phyloP scores from a whole-genome alignment of 2,113 vertebrate species.

The Erythrolamprus reginae region DNA sequence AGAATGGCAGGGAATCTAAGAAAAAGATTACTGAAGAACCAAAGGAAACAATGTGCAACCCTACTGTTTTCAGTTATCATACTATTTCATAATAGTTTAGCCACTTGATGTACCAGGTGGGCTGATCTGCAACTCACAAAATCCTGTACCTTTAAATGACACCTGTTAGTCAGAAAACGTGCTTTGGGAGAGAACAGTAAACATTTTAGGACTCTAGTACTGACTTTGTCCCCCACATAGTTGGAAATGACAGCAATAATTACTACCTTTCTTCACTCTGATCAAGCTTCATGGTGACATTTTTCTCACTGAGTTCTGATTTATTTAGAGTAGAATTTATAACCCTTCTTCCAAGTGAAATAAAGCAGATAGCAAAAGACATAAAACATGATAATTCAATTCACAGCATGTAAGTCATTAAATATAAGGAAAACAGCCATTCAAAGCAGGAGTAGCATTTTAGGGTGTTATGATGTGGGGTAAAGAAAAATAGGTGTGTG shows the following conservation, averaged over 20 bases:
- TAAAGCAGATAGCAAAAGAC: background rate
- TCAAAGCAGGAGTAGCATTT: background rate
- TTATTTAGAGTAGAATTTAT: background rate
- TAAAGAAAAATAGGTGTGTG: background rate
- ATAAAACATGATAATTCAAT: background rate
- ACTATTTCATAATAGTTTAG: background rate
- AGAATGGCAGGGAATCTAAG: background rate
- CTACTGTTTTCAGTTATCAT: background rate
- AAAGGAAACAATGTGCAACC: background rate
- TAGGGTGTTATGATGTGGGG: background rate
- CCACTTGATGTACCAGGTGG: background rate
- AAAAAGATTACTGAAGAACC: background rate
- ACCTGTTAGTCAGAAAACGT: background rate
- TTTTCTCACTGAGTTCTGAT: background rate
- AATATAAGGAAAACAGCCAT: background rate
- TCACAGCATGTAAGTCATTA: background rate
- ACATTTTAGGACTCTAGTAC: background rate
- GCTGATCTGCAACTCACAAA: background rate
- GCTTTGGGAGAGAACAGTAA: background rate
- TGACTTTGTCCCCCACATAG: background rate
- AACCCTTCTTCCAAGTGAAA: background rate
- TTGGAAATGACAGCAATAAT: background rate
- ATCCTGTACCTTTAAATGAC: background rate
- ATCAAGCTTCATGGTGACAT: background rate
- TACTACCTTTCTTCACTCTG: background rate